phyloP scores from a whole-genome alignment of 2,888 invertebrate genomes.

The Drosophila birchii region DNA sequence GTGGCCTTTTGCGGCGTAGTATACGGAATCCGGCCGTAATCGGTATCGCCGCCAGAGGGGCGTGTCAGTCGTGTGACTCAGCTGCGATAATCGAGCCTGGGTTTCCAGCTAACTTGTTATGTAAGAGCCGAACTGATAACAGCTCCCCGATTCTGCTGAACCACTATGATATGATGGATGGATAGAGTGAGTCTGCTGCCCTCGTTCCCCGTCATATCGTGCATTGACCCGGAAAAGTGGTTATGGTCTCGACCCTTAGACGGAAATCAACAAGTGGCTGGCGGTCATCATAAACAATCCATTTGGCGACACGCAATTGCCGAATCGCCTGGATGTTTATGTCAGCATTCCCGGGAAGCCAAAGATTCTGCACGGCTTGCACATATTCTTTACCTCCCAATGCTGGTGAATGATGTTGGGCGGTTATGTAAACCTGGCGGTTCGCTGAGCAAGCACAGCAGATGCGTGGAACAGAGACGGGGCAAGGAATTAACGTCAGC shows the following conservation, averaged over 20 bases:
- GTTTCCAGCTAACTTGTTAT: constrained; percentile 37
- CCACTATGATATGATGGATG: constrained; percentile 11
- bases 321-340: neutral
- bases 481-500: constrained; percentile 49
- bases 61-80: constrained; percentile 65
- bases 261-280: constrained; percentile 40
- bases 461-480: constrained; percentile 30
- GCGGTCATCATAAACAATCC: constrained; percentile 27
- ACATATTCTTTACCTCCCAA: constrained; percentile 17
- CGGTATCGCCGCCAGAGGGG: constrained; percentile 39
- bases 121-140: constrained; percentile 28
- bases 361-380: constrained; percentile 14
- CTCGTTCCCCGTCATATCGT: constrained; percentile 27
- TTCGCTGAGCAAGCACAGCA: constrained; percentile 46
- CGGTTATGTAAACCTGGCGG: constrained; percentile 65
- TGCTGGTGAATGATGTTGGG: constrained; percentile 21
- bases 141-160: constrained; percentile 6
- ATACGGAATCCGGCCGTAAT: constrained; percentile 10
- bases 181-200: neutral
- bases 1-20: constrained; percentile 63
- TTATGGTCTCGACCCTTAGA: neutral
- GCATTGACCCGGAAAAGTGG: constrained; percentile 33
- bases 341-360: neutral
- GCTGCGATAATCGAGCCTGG: constrained; percentile 21
- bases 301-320: constrained; percentile 19